Percentiles rank a stretch among this genome's conserved stretches.
phyloP scores from a whole-genome alignment of 2,888 invertebrate species.

The Zonitis immaculata region DNA sequence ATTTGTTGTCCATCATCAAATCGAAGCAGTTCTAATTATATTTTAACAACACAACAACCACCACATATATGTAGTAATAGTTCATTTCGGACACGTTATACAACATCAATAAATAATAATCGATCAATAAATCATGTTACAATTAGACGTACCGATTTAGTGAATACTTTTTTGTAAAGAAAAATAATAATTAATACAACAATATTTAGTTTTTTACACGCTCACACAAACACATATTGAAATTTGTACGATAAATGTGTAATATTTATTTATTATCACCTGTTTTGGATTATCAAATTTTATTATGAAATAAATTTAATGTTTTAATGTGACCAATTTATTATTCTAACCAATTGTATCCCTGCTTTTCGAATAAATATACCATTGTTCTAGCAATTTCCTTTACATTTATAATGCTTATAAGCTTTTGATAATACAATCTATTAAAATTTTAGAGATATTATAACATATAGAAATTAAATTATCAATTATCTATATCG shows the following conservation, averaged over 20 bases:
- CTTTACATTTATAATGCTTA: too few relatives aligned
- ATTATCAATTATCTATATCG: too few relatives aligned
- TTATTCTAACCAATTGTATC: background rate
- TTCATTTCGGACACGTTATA: constrained; percentile 15
- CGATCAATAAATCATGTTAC: constrained; percentile 13
- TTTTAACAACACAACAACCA: constrained; percentile 35
- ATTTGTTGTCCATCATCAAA: constrained; percentile 31
- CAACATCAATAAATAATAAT: constrained; percentile 15
- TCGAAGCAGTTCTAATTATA: constrained; percentile 32
- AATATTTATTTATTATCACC: too few relatives aligned
- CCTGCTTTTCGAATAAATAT: too few relatives aligned
- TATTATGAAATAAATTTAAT: background rate
- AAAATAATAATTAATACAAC: too few relatives aligned
- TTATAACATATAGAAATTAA: too few relatives aligned
- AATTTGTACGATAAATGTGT: too few relatives aligned
- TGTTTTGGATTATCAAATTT: background rate
- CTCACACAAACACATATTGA: background rate
- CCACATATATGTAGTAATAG: constrained; percentile 14
- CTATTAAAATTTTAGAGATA: too few relatives aligned
- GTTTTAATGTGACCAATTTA: background rate
- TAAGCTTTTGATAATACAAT: too few relatives aligned
- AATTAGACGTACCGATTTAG: constrained; percentile 14
- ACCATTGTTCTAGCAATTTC: too few relatives aligned
- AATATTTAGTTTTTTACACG: background rate
- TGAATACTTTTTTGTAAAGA: constrained; percentile 16